phyloP scores from a whole-genome alignment of 2,113 vertebrate genomes.

The Tragelaphus strepsiceros region DNA sequence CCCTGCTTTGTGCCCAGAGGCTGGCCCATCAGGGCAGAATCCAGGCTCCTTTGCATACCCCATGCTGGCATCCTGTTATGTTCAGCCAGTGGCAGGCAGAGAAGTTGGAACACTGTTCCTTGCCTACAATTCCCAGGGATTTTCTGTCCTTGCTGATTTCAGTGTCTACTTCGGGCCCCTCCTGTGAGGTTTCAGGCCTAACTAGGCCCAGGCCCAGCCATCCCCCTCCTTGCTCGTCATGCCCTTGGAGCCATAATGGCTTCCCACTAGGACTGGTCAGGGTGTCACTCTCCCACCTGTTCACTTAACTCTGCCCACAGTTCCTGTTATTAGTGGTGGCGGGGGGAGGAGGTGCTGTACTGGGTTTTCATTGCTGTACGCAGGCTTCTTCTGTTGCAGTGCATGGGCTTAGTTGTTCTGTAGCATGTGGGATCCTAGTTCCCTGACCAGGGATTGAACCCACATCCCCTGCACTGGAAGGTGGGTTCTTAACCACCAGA shows the following conservation, averaged over 20 bases:
- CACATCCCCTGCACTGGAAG: background rate
- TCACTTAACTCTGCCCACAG: background rate
- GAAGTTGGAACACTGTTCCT: accelerated
- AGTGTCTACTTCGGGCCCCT: accelerated
- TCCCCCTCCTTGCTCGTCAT: background rate
- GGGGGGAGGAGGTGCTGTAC: no score
- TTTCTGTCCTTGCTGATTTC: background rate
- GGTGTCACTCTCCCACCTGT: background rate
- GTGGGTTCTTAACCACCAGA: background rate
- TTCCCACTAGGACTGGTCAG: background rate
- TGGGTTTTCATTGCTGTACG: background rate
- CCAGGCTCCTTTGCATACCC: background rate
- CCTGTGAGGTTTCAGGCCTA: background rate
- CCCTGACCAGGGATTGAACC: background rate
- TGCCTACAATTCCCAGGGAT: no score
- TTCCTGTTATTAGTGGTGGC: background rate
- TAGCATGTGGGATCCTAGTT: background rate
- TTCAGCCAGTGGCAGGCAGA: background rate
- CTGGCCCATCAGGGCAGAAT: background rate
- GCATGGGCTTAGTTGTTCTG: background rate
- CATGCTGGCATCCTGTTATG: background rate
- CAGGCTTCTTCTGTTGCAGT: background rate
- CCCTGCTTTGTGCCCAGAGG: background rate
- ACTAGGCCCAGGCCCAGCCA: accelerated
- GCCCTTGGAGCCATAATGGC: accelerated